These are phyloP conservation scores for Rhyacophila brunnea DNA, from an alignment of 1,140 invertebrate genomes.

Conservation along the genomic window DNA sequence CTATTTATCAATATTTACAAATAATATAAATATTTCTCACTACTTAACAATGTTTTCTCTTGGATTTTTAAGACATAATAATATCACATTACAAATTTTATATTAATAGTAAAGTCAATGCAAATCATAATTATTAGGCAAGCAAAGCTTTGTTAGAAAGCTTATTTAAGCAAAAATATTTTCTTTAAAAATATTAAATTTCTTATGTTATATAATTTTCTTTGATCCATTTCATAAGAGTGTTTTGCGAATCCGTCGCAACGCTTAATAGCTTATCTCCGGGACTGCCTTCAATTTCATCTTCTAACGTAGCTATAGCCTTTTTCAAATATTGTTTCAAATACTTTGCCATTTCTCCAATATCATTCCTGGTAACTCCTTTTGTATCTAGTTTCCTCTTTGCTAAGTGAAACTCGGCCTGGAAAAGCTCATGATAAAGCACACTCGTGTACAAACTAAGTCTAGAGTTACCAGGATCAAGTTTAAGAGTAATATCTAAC, in stretches of 20 bases:
- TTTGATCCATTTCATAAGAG: conserved; percentile 37
- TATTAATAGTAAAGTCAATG: too few species aligned
- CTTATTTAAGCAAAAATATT: too few species aligned
- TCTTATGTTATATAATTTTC: conserved; percentile 7
- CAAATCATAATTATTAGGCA: not conserved
- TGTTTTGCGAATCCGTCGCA: conserved; percentile 43
- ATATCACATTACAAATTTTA: too few species aligned
- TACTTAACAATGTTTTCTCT: too few species aligned
- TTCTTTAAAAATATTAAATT: too few species aligned
- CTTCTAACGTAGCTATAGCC: conserved; percentile 42
- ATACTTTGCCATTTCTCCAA: conserved; percentile 40
- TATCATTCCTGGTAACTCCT: conserved; percentile 38
- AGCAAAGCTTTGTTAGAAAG: too few species aligned
- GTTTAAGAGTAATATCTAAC: conserved; percentile 58
- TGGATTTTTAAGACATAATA: too few species aligned
- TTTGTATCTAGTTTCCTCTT: conserved; percentile 52
- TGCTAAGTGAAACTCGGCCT: conserved; percentile 57
- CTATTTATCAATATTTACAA: too few species aligned
- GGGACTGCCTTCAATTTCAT: conserved; percentile 48
- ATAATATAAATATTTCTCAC: too few species aligned
- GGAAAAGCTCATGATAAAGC: conserved; percentile 65
- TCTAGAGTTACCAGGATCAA: conserved; percentile 70
- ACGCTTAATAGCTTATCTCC: conserved; percentile 46
- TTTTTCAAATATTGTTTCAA: conserved; percentile 41
- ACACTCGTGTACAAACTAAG: conserved; percentile 71